Evolutionary conservation across 2,113 vertebrate genomes (phyloP).

Genomic region (Alectura lathami): DNA sequence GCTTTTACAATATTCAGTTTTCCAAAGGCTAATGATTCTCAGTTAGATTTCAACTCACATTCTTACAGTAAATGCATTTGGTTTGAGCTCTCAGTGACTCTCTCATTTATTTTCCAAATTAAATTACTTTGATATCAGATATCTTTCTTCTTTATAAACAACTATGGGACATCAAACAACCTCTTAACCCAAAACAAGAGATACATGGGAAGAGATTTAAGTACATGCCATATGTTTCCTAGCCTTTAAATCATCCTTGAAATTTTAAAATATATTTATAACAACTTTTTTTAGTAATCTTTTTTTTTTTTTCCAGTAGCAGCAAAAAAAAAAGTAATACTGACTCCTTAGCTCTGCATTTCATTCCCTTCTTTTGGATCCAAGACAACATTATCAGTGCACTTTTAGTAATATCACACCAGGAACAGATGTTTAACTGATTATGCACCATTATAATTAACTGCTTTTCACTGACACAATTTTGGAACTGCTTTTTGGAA

Average conservation of each 20-base stretch:
- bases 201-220: not conserved
- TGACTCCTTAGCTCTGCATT: not conserved
- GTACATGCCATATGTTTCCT: not conserved
- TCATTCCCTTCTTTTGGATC: not conserved
- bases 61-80: not conserved
- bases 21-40: not conserved
- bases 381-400: not conserved
- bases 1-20: not conserved
- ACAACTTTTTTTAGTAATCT: not conserved
- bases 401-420: conserved; percentile 16
- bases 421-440: conserved; percentile 54
- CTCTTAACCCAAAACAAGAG: not conserved
- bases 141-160: not conserved
- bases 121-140: not conserved
- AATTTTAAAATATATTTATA: not conserved
- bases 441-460: conserved; percentile 33
- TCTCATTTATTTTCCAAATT: not conserved
- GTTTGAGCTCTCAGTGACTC: not conserved
- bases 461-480: not conserved
- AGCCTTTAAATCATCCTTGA: not conserved
- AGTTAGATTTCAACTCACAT: not conserved
- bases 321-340: not conserved
- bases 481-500: conserved; percentile 47
- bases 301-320: not conserved
- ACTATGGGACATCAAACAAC: not conserved